Base-by-base conservation (phyloP, 2,113 vertebrate genomes). In the Diphyllodes magnificus region DNA sequence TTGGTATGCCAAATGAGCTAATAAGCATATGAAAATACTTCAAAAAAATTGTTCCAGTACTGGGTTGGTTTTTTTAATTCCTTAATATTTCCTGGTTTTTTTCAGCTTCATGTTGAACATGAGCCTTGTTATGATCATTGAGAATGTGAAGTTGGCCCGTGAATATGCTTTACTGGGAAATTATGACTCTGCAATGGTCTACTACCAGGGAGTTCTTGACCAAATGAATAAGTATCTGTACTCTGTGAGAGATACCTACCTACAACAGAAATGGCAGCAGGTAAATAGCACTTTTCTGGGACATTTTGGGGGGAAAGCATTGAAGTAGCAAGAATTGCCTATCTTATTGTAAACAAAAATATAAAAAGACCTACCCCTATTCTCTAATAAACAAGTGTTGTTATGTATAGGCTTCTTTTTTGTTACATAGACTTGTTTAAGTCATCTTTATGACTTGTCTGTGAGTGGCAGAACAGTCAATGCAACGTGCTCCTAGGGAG, bases 101-200 rank as follows among this genome's bases (percentile, higher is more conserved):
- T 92, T 59, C 96, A 97, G 92, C 92, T 98, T 91, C 94, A 92
- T 95, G 35, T 94, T 97, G 97, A 98, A 97, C 94, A 99, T 99
- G 99, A 99, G 99, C 98, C 98, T 99, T 79, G 98, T 98, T 87
- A 99, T 99, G 97, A 99, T 99, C 95, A 99, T 97, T 81, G 99
- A 99, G 97, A 99, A 99, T 86, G 98, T 99, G 88, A 99, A 99
- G 92, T 95, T 99, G 97, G 99, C 99, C 72, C 98, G 99, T 39
- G 99, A 99, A 92, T 99, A 99, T 86, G 99, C 99, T 10, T 87
- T 99, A 83, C 98, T 99, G 96, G 99, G 99, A 81, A 99, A 99
- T 97, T 99, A 99, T 53, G 99, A 98, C 93, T 99, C 99, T 24
- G 99, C 99, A 0, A 98, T 98, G 90, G 99, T 99, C 53, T 99